Conservation (phyloP, 2,113 vertebrate species). For the Brienomyrus brachyistius region DNA sequence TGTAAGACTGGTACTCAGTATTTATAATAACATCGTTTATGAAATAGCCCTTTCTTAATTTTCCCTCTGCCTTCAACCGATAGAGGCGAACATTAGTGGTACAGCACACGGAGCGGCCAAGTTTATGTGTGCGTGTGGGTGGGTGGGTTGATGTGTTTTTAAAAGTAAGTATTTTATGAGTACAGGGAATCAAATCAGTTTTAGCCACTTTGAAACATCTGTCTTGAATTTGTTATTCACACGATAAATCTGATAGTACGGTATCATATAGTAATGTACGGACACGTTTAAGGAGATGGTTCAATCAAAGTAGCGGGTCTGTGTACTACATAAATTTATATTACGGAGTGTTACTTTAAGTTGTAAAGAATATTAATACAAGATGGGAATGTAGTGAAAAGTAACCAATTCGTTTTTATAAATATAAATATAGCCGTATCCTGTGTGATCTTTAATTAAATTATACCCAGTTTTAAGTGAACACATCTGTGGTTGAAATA, state of each 20-base stretch:
- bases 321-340: slow-evolving; percentile 11
- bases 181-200: not conserved
- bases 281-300: slow-evolving; percentile 1
- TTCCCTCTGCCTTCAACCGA: not conserved
- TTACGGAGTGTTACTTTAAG: not conserved
- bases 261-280: not conserved
- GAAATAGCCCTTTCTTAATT: not conserved
- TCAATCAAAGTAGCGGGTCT: not conserved
- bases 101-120: not conserved
- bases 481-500: not conserved
- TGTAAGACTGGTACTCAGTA: not conserved
- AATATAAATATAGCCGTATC: slow-evolving; percentile 1
- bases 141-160: not conserved
- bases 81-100: not conserved
- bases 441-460: not conserved
- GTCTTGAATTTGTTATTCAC: slow-evolving; percentile 7
- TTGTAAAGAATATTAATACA: slow-evolving; percentile 6
- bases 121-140: not conserved
- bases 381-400: not conserved
- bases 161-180: not conserved
- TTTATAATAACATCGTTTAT: not conserved
- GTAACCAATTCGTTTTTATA: slow-evolving; percentile 5
- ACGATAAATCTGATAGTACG: not conserved
- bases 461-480: not conserved
- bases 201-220: slow-evolving; percentile 9